These are phyloP conservation scores for Acleris holmiana DNA, from an alignment of 2,888 invertebrate genomes.

Conservation along the genomic window DNA sequence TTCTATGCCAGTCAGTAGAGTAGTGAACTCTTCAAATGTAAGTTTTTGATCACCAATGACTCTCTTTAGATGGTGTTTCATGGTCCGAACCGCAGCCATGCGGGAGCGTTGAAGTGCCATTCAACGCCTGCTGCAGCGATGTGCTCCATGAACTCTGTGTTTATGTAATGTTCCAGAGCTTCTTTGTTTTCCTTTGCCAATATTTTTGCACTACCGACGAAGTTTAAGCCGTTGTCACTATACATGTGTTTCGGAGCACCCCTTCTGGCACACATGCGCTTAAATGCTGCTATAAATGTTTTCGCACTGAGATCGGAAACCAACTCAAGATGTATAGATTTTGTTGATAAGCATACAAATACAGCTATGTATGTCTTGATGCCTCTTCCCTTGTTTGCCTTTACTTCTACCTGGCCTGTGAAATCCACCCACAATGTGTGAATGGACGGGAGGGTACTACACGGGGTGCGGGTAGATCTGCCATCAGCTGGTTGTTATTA, in stretches of 20 bases:
- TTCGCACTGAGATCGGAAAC: constrained; percentile 31
- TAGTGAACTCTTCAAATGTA: constrained; percentile 32
- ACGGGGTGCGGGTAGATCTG: constrained; percentile 22
- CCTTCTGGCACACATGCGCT: constrained; percentile 35
- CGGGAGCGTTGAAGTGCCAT: too few species aligned
- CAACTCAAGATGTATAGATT: constrained; percentile 30
- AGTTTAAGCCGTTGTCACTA: background rate
- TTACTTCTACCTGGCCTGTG: constrained; percentile 27
- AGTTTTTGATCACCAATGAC: constrained; percentile 31
- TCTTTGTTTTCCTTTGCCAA: background rate
- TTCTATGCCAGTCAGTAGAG: constrained; percentile 22
- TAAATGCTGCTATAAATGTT: constrained; percentile 38
- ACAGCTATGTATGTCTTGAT: constrained; percentile 24
- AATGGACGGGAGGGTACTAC: constrained; percentile 25
- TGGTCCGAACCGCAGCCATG: constrained; percentile 19
- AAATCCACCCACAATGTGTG: constrained; percentile 29
- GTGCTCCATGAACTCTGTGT: too few species aligned
- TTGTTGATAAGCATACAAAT: constrained; percentile 23
- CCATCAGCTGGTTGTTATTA: constrained; percentile 27
- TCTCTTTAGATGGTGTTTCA: constrained; percentile 31
- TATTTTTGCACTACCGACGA: background rate
- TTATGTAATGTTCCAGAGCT: background rate
- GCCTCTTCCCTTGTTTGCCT: constrained; percentile 21
- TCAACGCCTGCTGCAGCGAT: too few species aligned
- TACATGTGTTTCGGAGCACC: constrained; percentile 39